Evolutionary conservation across 2,888 invertebrate genomes (phyloP).

Genomic region (Hartigia nigra): DNA sequence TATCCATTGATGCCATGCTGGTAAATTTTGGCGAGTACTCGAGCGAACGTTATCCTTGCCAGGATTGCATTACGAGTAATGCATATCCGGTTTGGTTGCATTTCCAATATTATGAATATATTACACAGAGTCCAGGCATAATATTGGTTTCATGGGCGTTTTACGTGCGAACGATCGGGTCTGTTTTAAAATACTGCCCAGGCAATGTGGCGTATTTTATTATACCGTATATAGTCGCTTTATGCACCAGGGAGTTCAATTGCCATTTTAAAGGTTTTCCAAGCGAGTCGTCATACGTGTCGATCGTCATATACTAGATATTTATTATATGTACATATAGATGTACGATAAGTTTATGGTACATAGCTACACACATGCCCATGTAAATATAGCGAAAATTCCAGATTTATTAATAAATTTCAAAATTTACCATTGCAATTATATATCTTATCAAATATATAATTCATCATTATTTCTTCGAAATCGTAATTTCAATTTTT

Average conservation of each 20-base stretch:
- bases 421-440: background rate
- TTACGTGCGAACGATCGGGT: background rate
- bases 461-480: background rate
- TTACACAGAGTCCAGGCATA: background rate
- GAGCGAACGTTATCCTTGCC: background rate
- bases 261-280: conserved; percentile 1
- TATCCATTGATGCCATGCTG: background rate
- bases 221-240: background rate
- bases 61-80: background rate
- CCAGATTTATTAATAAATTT: background rate
- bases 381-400: background rate
- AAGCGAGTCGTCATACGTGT: background rate
- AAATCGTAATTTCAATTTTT: background rate
- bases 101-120: conserved; percentile 2
- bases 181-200: background rate
- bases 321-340: background rate
- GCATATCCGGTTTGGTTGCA: background rate
- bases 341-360: background rate
- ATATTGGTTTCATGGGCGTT: conserved; percentile 2
- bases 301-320: background rate
- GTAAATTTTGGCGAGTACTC: background rate
- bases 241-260: background rate
- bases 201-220: conserved; percentile 4
- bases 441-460: background rate
- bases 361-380: background rate